Conservation (phyloP, 53 echinoderm and acorn worm species). For the Arbacia lixula region DNA sequence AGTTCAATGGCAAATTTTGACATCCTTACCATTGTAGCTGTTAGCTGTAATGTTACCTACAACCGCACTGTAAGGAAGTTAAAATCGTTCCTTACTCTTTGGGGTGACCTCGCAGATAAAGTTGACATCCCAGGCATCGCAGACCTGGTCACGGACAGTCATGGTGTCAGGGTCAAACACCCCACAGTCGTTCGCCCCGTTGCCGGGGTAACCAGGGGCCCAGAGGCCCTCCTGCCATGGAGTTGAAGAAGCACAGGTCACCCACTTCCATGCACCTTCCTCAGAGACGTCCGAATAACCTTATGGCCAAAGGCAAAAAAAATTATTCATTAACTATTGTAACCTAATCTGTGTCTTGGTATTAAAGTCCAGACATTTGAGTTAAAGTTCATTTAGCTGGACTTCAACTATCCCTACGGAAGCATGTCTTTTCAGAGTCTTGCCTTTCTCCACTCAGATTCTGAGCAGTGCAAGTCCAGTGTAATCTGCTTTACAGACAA, state of each 20-base stretch:
- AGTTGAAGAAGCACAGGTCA: conserved; percentile 65
- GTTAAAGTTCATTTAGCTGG: no score
- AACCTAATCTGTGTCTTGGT: no score
- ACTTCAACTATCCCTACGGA: no score
- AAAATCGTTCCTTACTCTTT: conserved; percentile 41
- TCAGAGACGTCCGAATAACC: conserved; percentile 77
- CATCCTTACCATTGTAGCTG: background rate
- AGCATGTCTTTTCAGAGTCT: no score
- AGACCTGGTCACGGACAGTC: conserved; percentile 50
- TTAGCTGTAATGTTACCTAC: background rate
- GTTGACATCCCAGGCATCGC: conserved; percentile 46
- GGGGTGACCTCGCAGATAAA: conserved; percentile 75
- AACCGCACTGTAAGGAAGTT: background rate
- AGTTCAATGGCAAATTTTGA: no score
- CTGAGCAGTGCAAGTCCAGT: no score
- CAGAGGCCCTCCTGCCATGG: conserved; percentile 78
- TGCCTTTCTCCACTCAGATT: no score
- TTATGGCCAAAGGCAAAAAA: background rate
- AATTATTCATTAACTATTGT: no score
- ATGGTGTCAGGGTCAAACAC: conserved; percentile 34
- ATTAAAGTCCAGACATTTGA: no score
- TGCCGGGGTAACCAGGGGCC: conserved; percentile 76
- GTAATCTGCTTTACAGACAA: no score
- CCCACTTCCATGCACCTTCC: conserved; percentile 84
- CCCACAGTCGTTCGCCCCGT: conserved; percentile 72